These are phyloP conservation scores for Cynopterus brachyotis DNA, from an alignment of 2,113 vertebrate species.

Conservation along the genomic window DNA sequence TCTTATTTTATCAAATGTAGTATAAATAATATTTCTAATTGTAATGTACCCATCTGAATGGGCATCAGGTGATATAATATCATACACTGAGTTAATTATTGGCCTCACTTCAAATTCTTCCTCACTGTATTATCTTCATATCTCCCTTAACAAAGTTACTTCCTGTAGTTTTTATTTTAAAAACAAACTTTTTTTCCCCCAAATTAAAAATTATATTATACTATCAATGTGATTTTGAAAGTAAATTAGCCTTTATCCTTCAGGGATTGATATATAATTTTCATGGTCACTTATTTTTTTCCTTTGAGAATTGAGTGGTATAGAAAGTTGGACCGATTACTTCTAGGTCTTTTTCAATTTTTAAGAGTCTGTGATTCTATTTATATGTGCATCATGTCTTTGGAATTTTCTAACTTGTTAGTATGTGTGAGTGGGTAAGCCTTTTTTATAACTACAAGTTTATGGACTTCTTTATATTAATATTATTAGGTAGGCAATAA, in stretches of 20 bases:
- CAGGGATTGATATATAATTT: not conserved
- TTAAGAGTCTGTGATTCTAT: not conserved
- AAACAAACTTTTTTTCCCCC: slow-evolving; percentile 1
- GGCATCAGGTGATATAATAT: not conserved
- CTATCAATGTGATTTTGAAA: not conserved
- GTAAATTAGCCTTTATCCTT: not conserved
- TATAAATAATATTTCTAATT: not conserved
- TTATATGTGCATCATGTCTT: not conserved
- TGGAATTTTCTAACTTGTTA: not conserved
- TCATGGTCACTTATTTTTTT: not conserved
- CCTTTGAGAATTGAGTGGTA: not conserved
- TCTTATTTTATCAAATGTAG: slow-evolving; percentile 4
- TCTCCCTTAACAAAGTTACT: not conserved
- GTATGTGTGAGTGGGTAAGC: not conserved
- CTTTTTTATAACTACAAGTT: not conserved
- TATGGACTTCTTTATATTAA: slow-evolving; percentile 4
- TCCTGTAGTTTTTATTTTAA: not conserved
- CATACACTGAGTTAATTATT: not conserved
- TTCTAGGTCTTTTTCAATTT: not conserved
- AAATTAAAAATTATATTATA: not conserved
- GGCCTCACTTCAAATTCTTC: not conserved
- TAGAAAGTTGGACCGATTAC: not conserved
- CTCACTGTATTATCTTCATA: not conserved
- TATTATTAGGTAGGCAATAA: not conserved
- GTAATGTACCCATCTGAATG: not conserved